Evolutionary conservation across 64 coral and sea anemone genomes (phyloP), one percentile per base, ranked within the genome.

Genomic region (Hydrozoanthus tunicans): DNA sequence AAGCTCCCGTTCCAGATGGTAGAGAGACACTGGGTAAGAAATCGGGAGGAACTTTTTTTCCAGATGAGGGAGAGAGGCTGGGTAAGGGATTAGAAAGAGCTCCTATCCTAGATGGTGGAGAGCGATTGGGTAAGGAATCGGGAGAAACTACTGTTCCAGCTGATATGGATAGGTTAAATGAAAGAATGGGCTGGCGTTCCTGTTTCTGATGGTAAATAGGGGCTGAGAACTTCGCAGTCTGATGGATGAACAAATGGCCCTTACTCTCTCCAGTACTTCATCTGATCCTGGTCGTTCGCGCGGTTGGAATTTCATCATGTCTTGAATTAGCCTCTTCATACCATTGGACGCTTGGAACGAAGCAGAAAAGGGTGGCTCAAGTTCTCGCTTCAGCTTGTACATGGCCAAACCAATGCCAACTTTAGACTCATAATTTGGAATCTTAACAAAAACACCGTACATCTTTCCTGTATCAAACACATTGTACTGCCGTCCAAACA

Each of bases 391-490:
- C 17, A 90, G 65, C 10, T 76, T 54, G 13, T 62, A 74, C 92
- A 94, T 94, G n/a, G 92, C 92, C 4, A 90, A 68, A 6, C 92
- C 92, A 15, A 94, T 68, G 5, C 92, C 92, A 51, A 94, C 53
- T 69, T 94, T 82, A 51, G 55, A 13, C 9, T 24, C 7, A 5
- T 52, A 23, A 7, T 78, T 61, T 3, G 86, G 81, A 52, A 94
- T 64, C 9, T 94, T 82, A 14, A 94, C 92, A 67, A 94, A 94
- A 3, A 89, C 65, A 70, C 92, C 92, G 69, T 94, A 94, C 83
- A 86, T 86, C 8, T 86, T 86, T 43, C 14, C 73, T 1, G 54
- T 26, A 56, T 20, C 66, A 56, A 86, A 86, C 8, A 2, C 73
- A 11, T 86, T 9, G 14, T 76, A 94, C 56, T 94, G 79, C 27